Evolutionary conservation across 2,113 vertebrate species (phyloP), one percentile per base, ranked within the genome.

Genomic region (Cyprinodon brontotheroides): DNA sequence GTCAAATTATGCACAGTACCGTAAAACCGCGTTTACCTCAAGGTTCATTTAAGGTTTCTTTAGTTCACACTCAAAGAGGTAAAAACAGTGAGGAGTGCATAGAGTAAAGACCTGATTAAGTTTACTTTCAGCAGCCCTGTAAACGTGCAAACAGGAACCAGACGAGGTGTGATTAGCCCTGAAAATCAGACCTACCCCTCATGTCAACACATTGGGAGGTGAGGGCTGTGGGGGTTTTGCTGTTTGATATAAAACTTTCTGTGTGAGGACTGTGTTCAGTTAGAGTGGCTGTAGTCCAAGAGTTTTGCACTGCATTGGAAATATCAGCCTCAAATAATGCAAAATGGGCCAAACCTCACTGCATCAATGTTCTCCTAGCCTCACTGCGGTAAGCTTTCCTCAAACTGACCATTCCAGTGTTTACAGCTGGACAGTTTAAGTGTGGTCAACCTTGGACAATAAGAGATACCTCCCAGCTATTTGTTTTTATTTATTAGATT

Each of bases 71-170:
- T 20, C 50, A 57, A 53, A 53, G 50, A 53, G 50, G 20, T 5
- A 41, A 41, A 41, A 53, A 2, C 50, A 53, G 13, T 8, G 20
- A 71, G 70, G 59, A 3, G 29, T 36, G 39, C 1, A 5, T 40
- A 14, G 72, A 41, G 11, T 45, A 50, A 63, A 65, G 45, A 75
- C 61, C 36, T 57, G 50, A 74, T 64, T 1, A 87, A 50, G 65
- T 10, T 65, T 70, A 80, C 41, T 69, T 69, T 77, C 82, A 74
- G 86, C 79, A 73, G 78, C 61, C 59, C 74, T 59, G 67, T 86
- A 94, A 95, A 86, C 95, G 91, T 95, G 95, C 93, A 95, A 96
- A 97, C 94, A 87, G 84, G 22, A 96, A 97, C 92, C 96, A 97
- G 95, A 96, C 96, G 96, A 92, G 88, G 91, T 92, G 93, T 92